Conservation (phyloP, 2,113 vertebrate species). For the Trachemys scripta region DNA sequence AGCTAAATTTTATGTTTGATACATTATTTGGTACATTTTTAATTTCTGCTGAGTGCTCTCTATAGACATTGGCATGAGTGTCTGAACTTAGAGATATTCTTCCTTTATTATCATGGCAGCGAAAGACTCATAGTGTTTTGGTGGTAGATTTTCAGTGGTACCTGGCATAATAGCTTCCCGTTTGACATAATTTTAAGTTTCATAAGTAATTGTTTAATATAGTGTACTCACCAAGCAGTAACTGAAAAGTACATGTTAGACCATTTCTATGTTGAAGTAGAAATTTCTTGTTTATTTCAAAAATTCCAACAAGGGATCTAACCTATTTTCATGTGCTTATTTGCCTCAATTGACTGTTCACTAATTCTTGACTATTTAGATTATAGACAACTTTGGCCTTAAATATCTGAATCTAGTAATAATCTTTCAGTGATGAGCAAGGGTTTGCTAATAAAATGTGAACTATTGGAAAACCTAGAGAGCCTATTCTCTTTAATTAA, state of each 20-base stretch:
- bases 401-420: background rate
- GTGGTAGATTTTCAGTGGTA: background rate
- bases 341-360: background rate
- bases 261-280: background rate
- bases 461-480: background rate
- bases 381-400: background rate
- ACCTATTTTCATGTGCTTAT: background rate
- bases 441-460: background rate
- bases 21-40: background rate
- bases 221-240: background rate
- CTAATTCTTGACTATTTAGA: background rate
- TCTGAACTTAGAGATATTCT: background rate
- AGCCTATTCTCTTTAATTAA: background rate
- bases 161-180: background rate
- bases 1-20: background rate
- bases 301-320: background rate
- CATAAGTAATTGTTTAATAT: background rate
- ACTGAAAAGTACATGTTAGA: background rate
- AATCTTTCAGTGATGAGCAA: background rate
- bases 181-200: background rate
- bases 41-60: slow-evolving; percentile 9
- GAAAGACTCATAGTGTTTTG: background rate
- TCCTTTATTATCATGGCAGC: background rate
- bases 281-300: fast-evolving
- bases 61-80: background rate